A percentile compares a stretch with the other conserved stretches of the same genome.
phyloP scores from a whole-genome alignment of 2,797 vertebrate genomes.

The Ispidina picta region DNA sequence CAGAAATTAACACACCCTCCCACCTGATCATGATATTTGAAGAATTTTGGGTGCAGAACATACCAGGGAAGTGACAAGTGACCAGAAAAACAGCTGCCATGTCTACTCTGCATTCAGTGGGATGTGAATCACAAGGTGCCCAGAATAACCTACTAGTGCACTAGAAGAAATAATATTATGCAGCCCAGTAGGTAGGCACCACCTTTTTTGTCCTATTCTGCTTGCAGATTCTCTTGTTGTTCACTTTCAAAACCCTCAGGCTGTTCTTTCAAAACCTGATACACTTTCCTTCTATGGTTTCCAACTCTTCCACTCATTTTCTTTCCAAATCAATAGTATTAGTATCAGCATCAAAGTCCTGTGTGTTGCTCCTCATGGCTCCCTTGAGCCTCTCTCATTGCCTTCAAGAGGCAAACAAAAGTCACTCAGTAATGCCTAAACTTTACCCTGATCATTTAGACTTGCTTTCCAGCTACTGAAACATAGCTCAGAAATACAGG shows the following conservation, averaged over 20 bases:
- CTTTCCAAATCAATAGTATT: slow-evolving; percentile 3
- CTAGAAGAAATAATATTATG: not conserved
- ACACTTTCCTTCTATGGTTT: not conserved
- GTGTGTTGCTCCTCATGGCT: not conserved
- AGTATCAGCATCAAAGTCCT: not conserved
- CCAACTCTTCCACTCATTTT: not conserved
- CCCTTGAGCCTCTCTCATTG: not conserved
- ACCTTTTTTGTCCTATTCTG: not conserved
- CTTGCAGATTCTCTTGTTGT: not conserved
- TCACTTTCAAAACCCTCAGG: not conserved
- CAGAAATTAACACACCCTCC: not conserved
- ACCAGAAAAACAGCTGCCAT: not conserved
- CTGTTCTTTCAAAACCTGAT: not conserved
- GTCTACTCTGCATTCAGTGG: not conserved
- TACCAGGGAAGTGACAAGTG: not conserved
- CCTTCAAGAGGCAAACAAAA: not conserved
- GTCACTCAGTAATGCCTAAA: not conserved
- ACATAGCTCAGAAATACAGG: not conserved
- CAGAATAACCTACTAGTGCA: not conserved
- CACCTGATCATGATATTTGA: not conserved
- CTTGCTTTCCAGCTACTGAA: not conserved
- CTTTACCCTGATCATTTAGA: not conserved
- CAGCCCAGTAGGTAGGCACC: not conserved
- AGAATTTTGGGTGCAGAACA: not conserved
- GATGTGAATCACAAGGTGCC: not conserved